phyloP scores from a whole-genome alignment of 2,888 invertebrate genomes.

The Coleophora flavipennella region DNA sequence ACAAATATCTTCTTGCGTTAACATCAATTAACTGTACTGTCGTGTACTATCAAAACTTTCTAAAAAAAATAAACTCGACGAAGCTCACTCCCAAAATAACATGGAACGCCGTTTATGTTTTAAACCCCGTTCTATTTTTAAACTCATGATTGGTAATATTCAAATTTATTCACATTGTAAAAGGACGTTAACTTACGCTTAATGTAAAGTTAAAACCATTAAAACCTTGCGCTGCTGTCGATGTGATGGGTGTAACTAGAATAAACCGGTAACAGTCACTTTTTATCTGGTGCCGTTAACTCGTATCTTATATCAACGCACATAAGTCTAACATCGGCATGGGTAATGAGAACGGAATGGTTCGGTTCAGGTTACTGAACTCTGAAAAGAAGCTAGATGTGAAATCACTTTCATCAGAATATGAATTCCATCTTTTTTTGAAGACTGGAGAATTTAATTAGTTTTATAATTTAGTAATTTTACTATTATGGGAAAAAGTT shows the following conservation, averaged over 20 bases:
- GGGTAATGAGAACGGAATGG: constrained; percentile 37
- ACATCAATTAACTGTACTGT: too few relatives aligned
- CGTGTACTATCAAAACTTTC: too few relatives aligned
- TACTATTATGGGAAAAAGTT: too few relatives aligned
- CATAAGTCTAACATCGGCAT: constrained; percentile 42
- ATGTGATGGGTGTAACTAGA: constrained; percentile 30
- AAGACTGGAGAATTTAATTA: too few relatives aligned
- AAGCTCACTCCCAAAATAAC: too few relatives aligned
- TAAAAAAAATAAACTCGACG: too few relatives aligned
- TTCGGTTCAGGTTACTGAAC: constrained; percentile 29
- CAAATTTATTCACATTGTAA: constrained; percentile 1
- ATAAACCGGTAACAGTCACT: constrained; percentile 37
- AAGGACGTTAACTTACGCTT: constrained; percentile 6
- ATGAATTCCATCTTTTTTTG: too few relatives aligned
- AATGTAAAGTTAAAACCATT: constrained; percentile 11
- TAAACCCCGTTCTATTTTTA: too few relatives aligned
- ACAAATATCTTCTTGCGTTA: too few relatives aligned
- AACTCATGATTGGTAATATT: not conserved
- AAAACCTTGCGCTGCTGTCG: constrained; percentile 22
- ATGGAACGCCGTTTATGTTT: too few relatives aligned
- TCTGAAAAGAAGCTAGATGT: constrained; percentile 20
- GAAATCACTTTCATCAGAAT: too few relatives aligned
- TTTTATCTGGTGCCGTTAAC: constrained; percentile 48
- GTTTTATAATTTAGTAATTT: too few relatives aligned
- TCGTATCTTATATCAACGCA: constrained; percentile 28